Evolutionary conservation across 2,113 vertebrate genomes (phyloP), one percentile per base, ranked within the genome.

Genomic region (Etia nguti): DNA sequence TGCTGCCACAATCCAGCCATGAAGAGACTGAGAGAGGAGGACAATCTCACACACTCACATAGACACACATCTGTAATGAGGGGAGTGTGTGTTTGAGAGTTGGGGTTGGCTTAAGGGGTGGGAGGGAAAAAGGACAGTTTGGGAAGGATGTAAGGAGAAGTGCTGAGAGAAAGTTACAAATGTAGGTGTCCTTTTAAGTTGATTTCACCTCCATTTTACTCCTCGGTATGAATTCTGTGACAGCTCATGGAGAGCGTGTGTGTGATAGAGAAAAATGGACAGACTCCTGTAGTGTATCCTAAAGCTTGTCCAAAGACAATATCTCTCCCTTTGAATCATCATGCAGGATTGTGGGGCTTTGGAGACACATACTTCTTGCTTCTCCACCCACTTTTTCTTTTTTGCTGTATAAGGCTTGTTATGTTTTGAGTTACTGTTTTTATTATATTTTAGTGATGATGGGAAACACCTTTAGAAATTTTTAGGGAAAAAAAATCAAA

Each of bases 1-100:
- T 85, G 91, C 91, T 93, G 90, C 93, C 87, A 90, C 91, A 90
- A 80, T 87, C 83, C 90, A 93, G 93, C 93, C 93, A 95, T 95
- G 93, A 86, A 88, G 86, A 90, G 81, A 94, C 89, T 94, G 93
- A 90, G 59, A 41, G 52, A 82, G 26, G 88, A 92, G 60, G 88
- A 88, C 73, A 34, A 82, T 20, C 70, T 22, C 24, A 24, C 79
- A 86, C 56, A 86, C 82, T 86, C 24, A 81, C 29, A 41, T 29
- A 38, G 22, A 70, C 68, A 77, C 73, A 79, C 86, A 89, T 85
- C 80, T 87, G 86, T 83, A 68, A 59, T 24, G 65, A 46, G 24
- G 81, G 65, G 87, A 70, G 84, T 90, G 83, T 89, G 85, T 79
- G 26, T 82, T 41, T 50, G 82, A 55, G 85, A 86, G 87, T 62